Percentiles rank a stretch among this genome's conserved stretches.
Evolutionary conservation across 2,888 invertebrate genomes (phyloP).

Genomic region (Beris morrisii): DNA sequence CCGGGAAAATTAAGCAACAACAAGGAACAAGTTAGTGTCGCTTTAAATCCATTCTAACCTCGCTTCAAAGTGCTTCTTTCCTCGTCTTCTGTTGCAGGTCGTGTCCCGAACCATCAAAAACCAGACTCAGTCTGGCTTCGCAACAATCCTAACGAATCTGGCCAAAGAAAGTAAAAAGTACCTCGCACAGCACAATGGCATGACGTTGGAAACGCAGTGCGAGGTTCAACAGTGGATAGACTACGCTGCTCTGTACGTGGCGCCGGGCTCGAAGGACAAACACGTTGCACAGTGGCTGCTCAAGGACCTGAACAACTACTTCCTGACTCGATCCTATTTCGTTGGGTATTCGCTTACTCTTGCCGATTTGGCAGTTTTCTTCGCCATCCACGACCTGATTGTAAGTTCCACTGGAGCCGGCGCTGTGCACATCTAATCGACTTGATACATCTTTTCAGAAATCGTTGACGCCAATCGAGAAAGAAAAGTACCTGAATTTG

Average conservation of each 20-base stretch:
- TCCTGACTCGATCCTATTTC: conserved; percentile 61
- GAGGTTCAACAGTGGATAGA: conserved; percentile 69
- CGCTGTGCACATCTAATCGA: conserved; percentile 23
- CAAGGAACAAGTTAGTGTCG: conserved; percentile 57
- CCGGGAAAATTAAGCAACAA: conserved; percentile 60
- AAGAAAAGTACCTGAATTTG: conserved; percentile 68
- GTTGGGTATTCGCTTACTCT: conserved; percentile 63
- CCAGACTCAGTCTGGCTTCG: conserved; percentile 58
- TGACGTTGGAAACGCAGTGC: conserved; percentile 45
- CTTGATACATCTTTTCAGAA: conserved; percentile 59
- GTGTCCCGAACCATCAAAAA: conserved; percentile 57
- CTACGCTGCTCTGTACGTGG: conserved; percentile 59
- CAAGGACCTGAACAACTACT: conserved; percentile 60
- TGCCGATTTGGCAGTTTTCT: conserved; percentile 71
- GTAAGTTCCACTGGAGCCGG: conserved; percentile 57
- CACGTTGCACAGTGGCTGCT: conserved; percentile 44
- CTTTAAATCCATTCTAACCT: neutral
- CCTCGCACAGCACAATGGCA: conserved; percentile 46
- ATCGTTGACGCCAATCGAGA: conserved; percentile 64
- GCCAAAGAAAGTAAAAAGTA: conserved; percentile 56
- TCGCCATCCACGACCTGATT: conserved; percentile 66
- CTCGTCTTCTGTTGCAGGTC: conserved; percentile 51
- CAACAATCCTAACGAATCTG: conserved; percentile 59
- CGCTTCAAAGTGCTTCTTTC: neutral
- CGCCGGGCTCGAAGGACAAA: conserved; percentile 51